phyloP scores from a whole-genome alignment of 2,888 invertebrate genomes.

The Silvanus unidentatus region DNA sequence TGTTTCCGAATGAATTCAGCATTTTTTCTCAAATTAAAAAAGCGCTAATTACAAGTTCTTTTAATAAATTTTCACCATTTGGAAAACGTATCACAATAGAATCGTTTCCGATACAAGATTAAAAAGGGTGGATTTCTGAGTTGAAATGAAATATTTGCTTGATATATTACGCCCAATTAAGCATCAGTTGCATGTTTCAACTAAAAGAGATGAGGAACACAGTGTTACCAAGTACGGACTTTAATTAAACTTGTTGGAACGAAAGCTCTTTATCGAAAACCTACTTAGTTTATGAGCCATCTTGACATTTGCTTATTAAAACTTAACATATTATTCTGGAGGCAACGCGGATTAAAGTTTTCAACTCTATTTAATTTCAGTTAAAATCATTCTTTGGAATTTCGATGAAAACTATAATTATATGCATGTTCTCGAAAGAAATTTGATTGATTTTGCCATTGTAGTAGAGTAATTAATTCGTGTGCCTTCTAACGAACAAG shows the following conservation, averaged over 20 bases:
- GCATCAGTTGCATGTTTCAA: slow-evolving; percentile 14
- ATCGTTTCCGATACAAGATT: not conserved
- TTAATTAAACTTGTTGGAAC: slow-evolving; percentile 22
- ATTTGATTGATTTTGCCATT: too few species aligned
- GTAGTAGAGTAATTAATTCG: too few species aligned
- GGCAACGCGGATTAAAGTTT: not conserved
- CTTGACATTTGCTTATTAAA: slow-evolving; percentile 18
- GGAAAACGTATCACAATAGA: too few species aligned
- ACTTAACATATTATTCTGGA: slow-evolving; percentile 14
- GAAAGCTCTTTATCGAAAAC: slow-evolving; percentile 22
- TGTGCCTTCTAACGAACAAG: too few species aligned
- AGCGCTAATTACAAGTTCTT: too few species aligned
- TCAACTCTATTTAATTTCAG: too few species aligned
- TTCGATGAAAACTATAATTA: too few species aligned
- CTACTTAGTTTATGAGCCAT: slow-evolving; percentile 21
- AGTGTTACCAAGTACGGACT: slow-evolving; percentile 7
- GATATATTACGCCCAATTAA: slow-evolving; percentile 18
- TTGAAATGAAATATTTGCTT: slow-evolving; percentile 9
- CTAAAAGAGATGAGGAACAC: slow-evolving; percentile 5
- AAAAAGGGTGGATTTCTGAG: slow-evolving; percentile 5
- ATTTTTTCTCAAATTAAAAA: too few species aligned
- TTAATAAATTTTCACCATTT: too few species aligned
- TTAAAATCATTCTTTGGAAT: too few species aligned
- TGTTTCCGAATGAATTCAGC: too few species aligned
- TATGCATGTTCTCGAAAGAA: too few species aligned